A percentile compares a stretch with the other conserved stretches of the same genome.
These are phyloP conservation scores for Camarhynchus parvulus DNA, from an alignment of 2,113 vertebrate species.

Conservation along the genomic window DNA sequence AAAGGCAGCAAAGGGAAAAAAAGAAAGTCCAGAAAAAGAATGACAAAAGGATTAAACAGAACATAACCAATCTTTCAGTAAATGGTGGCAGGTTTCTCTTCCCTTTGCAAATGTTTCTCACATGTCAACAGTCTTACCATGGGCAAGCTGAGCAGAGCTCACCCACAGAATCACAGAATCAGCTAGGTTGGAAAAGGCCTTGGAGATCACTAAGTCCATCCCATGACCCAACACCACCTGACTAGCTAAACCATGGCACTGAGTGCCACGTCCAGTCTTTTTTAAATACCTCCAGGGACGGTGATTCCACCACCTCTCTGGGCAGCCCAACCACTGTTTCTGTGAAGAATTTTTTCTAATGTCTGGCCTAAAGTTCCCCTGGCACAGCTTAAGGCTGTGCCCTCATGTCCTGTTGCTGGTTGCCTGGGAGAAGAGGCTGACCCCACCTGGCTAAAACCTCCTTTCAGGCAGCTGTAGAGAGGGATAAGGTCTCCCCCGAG, in stretches of 20 bases:
- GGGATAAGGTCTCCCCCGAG: too few relatives aligned
- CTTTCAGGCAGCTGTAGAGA: not conserved
- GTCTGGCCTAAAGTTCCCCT: not conserved
- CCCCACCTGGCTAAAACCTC: not conserved
- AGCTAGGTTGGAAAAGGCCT: not conserved
- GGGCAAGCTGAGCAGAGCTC: not conserved
- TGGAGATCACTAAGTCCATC: not conserved
- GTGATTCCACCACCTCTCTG: not conserved
- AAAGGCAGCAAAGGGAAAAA: conserved; percentile 36
- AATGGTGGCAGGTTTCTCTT: not conserved
- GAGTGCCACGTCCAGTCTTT: not conserved
- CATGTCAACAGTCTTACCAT: not conserved
- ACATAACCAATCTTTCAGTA: conserved; percentile 1
- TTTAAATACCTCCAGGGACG: rapidly evolving
- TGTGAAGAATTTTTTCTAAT: not conserved
- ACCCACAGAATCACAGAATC: not conserved
- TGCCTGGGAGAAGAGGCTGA: not conserved
- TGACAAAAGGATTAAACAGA: not conserved
- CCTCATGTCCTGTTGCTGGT: not conserved
- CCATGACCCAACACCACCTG: not conserved
- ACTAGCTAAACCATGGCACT: not conserved
- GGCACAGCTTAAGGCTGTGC: not conserved
- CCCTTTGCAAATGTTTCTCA: not conserved
- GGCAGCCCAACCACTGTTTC: not conserved
- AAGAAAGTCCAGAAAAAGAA: conserved; percentile 24